Evolutionary conservation across 2,797 vertebrate genomes (phyloP), one percentile per base, ranked within the genome.

Genomic region (Octomys mimax): DNA sequence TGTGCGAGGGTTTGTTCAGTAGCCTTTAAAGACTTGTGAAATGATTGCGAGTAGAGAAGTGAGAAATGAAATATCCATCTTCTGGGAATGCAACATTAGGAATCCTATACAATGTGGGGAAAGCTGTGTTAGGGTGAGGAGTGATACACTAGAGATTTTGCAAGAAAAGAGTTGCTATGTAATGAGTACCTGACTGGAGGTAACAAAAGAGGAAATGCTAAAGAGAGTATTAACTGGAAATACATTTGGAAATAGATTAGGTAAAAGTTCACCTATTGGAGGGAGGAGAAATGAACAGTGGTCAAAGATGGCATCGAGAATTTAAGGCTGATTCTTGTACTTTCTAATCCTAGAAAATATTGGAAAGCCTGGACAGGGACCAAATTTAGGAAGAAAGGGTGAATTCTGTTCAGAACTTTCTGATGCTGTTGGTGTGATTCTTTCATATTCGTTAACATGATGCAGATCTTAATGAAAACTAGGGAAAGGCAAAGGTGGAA

Each of bases 401-500:
- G 28, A 87, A 9, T 59, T 81, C 62, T 82, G 7, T 62, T 85
- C 82, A 57, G 0, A 52, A 90, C 2, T 57, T 92, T 90, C 81
- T 71, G 42, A 85, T 95, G 18, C 14, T 87, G n/a, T 61, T 77
- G 91, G 42, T 64, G 88, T 64, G 71, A 86, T 82, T 80, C 42
- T 59, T 94, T 93, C 71, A 24, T 22, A 70, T 87, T 85, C 90
- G 57, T 75, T 95, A 95, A 52, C 12, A 22, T 42, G 91, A 87
- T 92, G 2, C 36, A 79, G 73, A 71, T 39, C 57, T 16, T 70
- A 95, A 89, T 70, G 77, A 91, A 87, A 92, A 94, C 42, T 61
- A 84, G 71, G 36, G 28, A 82, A 95, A 89, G 66, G 39, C 66
- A 89, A 89, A 95, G 19, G 21, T 52, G 9, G 42, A 93, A 91